Evolutionary conservation across 2,888 invertebrate species (phyloP).

Genomic region (Scaptodrosophila latifasciaeformis): DNA sequence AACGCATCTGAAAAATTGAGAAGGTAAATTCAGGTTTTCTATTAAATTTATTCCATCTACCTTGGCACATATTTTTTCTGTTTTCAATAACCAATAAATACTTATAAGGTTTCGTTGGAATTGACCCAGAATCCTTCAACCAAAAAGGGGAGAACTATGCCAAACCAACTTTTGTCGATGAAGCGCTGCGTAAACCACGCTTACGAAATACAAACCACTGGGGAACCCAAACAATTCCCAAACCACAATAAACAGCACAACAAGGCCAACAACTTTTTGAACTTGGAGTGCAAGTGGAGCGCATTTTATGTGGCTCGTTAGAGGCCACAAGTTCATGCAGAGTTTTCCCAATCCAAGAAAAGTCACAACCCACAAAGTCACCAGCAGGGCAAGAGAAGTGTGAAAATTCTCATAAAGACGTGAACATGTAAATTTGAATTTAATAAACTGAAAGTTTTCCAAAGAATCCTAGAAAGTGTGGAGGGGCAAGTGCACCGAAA

Average conservation of each 20-base stretch:
- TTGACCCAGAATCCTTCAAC: too few species aligned
- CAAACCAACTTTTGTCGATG: too few species aligned
- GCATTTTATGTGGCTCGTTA: conserved; percentile 48
- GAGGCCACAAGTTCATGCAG: conserved; percentile 37
- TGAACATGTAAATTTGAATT: conserved; percentile 30
- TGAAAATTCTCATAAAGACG: conserved; percentile 5
- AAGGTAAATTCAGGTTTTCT: too few species aligned
- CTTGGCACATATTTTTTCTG: too few species aligned
- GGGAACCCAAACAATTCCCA: background rate
- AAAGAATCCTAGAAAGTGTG: conserved; percentile 5
- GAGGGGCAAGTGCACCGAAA: too few species aligned
- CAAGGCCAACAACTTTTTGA: conserved; percentile 35
- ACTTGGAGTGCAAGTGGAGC: conserved; percentile 34
- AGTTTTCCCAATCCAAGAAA: background rate
- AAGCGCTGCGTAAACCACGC: too few species aligned
- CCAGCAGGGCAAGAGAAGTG: conserved; percentile 13
- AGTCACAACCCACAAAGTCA: too few species aligned
- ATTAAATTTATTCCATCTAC: too few species aligned
- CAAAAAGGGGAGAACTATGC: too few species aligned
- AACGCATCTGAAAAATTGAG: too few species aligned
- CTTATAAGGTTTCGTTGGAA: too few species aligned
- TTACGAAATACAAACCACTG: background rate
- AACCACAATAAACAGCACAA: background rate
- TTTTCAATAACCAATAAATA: too few species aligned
- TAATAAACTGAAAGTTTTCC: conserved; percentile 8